Base-by-base conservation (phyloP, 2,113 vertebrate genomes). In the Lamprotornis superbus region DNA sequence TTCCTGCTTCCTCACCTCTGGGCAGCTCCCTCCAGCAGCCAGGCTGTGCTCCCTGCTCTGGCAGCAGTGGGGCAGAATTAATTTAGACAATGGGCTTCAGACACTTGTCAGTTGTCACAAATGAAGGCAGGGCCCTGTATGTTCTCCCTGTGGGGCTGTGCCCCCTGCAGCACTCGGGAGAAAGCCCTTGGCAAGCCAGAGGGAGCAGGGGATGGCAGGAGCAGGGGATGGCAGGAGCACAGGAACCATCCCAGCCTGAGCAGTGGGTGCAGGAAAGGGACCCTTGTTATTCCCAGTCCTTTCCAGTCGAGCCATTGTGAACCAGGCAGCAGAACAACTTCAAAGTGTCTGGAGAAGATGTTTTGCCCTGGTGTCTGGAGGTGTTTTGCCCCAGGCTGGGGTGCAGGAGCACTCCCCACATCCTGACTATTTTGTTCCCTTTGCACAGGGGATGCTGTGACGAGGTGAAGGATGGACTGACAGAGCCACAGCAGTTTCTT, bases 401-500 rank as follows among this genome's bases (percentile, higher is more conserved):
- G 14, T 7, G 25, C 55, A 31, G 70, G 33, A 56, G 46, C 27
- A 13, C 33, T 79, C 47, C 5, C 20, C 56, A 11, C 4, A 2
- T 69, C 33, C 63, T 79, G 56, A 91, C 2, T 13, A 1, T 9
- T 79, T 61, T 15, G 3, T 82, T 70, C 77, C 70, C 71, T 47
- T 68, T 44, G 31, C 53, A 12, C 81, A 98, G 97, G 95, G 53
- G 76, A 42, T 89, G 82, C 89, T 24, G 37, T 15, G 33, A 84
- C 17, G 21, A 63, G 83, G 63, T 24, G 74, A 65, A 78, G 78
- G 52, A 87, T 4, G 25, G 14, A 17, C 37, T 1, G 8, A 52
- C 39, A 63, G 81, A 63, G 47, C 89, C 70, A 28, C 85, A 12
- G 75, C 18, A 4, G 42, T 50, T 83, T 13, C 56, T 89, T 61